Base-by-base conservation (phyloP, 1,140 invertebrate species). In the Neotoxoptera formosana region DNA sequence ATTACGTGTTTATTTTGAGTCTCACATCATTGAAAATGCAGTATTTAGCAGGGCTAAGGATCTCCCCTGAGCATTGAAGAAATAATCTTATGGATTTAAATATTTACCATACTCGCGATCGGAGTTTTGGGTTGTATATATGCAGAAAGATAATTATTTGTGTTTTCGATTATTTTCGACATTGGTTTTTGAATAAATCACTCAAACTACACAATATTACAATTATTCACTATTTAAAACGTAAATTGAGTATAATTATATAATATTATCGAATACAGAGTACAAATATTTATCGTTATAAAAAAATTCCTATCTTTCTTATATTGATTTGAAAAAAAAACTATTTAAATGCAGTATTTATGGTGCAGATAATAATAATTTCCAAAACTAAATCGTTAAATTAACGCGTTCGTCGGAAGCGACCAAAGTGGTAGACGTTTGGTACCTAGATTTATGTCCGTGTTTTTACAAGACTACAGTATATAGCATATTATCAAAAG, bases 151-250 rank as follows among this genome's bases (percentile, higher is more conserved):
- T 11, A 30, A 41, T 41, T 53, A 41, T 41, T 53, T 21, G 9
- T 47, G 83, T 41, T 83, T 48, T 88, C n/a, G 87, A 53, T 53
- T 89, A 53, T 89, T 56, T 53, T 53, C n/a, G 34, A 36, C 48
- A 53, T 53, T 41, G n/a, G 34, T 56, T 56, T 56, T 36, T 20
- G 34, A 25, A 89, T 56, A 89, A 56, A 89, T 56, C 30, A 89
- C 34, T 53, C 41, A 56, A 89, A 89, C 53, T 41, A 36, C 87
- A 4, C 11, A 9, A 17, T 48, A 48, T 23, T 89, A 14, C 2
- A 89, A 89, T 76, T 76, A 89, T 76, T 76, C n/a, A 89, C n/a
- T 23, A 36, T 53, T 89, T 36, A 7, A 56, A 34, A 56, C 23
- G 34, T 41, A 11, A 56, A 56, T 56, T 53, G 21, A 1, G 34